Conservation (phyloP, 2,888 invertebrate genomes). For the Hedychridium roseum region DNA sequence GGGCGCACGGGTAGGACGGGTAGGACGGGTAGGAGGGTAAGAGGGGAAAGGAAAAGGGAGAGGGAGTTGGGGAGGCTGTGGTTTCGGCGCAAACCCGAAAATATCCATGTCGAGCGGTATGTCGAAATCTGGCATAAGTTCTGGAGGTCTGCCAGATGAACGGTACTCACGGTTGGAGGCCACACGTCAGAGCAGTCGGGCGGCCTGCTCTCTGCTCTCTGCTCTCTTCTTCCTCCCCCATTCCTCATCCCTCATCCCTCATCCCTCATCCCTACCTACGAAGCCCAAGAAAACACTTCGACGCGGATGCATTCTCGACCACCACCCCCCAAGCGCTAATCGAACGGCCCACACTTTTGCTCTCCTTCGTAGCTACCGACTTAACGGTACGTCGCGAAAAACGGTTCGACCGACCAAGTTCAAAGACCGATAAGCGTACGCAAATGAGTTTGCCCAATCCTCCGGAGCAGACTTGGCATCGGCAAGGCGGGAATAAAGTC, state of each 20-base stretch:
- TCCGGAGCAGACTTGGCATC: no score
- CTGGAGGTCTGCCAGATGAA: slow-evolving; percentile 55
- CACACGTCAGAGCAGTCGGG: slow-evolving; percentile 10
- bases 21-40: neutral
- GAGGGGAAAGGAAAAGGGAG: slow-evolving; percentile 14
- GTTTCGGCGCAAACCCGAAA: slow-evolving; percentile 57
- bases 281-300: no score
- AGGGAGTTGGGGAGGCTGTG: slow-evolving; percentile 16
- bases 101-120: slow-evolving; percentile 61
- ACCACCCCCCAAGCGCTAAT: slow-evolving; percentile 10
- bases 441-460: no score
- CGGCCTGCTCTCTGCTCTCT: neutral
- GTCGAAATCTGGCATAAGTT: slow-evolving; percentile 62
- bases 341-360: no score
- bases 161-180: slow-evolving; percentile 40
- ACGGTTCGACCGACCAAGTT: no score
- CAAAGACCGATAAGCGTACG: no score
- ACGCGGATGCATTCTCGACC: neutral
- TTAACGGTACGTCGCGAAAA: no score
- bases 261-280: no score
- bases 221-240: neutral
- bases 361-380: no score
- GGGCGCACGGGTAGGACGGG: no score
- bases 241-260: no score
- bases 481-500: no score